Evolutionary conservation across 2,113 vertebrate genomes (phyloP).

Genomic region (Zootoca vivipara): DNA sequence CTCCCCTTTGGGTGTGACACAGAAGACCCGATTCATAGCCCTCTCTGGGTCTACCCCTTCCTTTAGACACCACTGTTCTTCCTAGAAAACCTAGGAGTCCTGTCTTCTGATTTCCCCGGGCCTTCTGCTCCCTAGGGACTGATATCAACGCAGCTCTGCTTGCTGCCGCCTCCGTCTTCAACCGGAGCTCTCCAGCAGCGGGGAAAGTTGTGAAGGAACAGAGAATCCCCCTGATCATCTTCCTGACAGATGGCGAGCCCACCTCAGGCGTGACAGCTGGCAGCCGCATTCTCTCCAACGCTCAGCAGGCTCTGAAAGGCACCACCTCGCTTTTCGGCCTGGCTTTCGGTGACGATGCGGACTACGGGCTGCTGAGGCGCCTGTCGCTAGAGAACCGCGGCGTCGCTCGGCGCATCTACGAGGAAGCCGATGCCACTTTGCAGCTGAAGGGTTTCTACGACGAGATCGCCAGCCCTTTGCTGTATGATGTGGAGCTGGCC

Average conservation of each 20-base stretch:
- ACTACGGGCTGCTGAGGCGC: constrained; percentile 77
- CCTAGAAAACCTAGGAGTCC: neutral
- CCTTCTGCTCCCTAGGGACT: constrained; percentile 76
- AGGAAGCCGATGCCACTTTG: constrained; percentile 79
- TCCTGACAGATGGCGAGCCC: constrained; percentile 87
- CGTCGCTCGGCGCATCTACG: constrained; percentile 78
- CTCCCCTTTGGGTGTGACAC: neutral
- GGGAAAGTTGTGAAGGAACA: constrained; percentile 34
- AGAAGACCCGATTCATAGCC: neutral
- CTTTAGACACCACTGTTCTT: neutral
- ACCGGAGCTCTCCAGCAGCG: constrained; percentile 49
- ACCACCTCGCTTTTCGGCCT: constrained; percentile 80
- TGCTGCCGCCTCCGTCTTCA: constrained; percentile 80
- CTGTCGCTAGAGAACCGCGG: constrained; percentile 83
- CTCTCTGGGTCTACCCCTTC: neutral
- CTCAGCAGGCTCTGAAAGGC: constrained; percentile 72
- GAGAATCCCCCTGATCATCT: constrained; percentile 81
- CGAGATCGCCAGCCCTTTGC: constrained; percentile 82
- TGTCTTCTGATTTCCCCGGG: constrained; percentile 11
- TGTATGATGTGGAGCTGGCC: constrained; percentile 80
- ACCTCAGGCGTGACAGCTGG: constrained; percentile 77
- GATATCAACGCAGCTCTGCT: constrained; percentile 85
- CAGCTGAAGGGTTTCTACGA: constrained; percentile 85
- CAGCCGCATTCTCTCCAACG: constrained; percentile 78
- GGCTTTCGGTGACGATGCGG: constrained; percentile 85